Evolutionary conservation across 1,140 invertebrate genomes (phyloP).

Genomic region (Philopotamus ludificatus): DNA sequence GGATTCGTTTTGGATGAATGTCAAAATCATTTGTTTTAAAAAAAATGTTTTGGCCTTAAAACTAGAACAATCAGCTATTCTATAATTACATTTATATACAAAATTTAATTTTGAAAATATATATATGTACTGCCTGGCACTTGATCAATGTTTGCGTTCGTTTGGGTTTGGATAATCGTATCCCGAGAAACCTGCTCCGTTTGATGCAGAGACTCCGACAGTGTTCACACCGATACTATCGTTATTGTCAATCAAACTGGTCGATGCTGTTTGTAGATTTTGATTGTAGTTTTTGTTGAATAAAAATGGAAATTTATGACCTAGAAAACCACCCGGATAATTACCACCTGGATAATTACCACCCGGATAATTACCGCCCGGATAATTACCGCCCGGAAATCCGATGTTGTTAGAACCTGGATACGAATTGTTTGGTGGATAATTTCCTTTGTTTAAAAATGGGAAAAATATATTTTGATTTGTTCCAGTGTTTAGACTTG

Average conservation of each 20-base stretch:
- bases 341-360: no score
- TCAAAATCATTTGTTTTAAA: no score
- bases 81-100: no score
- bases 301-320: slow-evolving; percentile 32
- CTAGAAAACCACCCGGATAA: no score
- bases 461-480: slow-evolving; percentile 35
- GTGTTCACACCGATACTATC: not conserved
- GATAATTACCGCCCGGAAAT: slow-evolving; percentile 22
- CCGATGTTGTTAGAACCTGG: slow-evolving; percentile 24
- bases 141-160: no score
- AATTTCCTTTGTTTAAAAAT: slow-evolving; percentile 21
- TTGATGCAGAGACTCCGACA: not conserved
- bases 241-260: no score
- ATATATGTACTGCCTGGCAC: no score
- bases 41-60: no score
- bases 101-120: no score
- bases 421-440: slow-evolving; percentile 23
- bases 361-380: slow-evolving; percentile 11
- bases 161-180: slow-evolving; percentile 37
- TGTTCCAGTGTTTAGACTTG: not conserved
- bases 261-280: not conserved
- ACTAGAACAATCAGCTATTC: no score
- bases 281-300: slow-evolving; percentile 16
- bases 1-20: no score
- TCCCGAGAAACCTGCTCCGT: not conserved